phyloP scores from a whole-genome alignment of 2,113 vertebrate species.

The Lophura nycthemera region DNA sequence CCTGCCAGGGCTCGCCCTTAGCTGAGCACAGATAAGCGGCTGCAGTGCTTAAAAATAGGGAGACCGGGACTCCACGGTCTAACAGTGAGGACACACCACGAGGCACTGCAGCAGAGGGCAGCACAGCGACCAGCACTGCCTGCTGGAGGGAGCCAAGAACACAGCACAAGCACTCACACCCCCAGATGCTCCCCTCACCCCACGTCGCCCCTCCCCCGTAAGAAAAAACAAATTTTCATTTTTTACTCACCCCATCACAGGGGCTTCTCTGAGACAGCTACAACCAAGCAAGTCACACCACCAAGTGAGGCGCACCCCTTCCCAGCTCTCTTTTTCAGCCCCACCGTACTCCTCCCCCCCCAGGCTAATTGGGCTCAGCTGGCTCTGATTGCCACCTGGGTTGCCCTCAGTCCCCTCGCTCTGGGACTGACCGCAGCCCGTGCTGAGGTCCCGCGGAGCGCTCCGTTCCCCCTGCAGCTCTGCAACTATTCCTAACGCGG shows the following conservation, averaged over 20 bases:
- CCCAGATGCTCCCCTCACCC: too few relatives aligned
- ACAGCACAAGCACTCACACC: accelerated
- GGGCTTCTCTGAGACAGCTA: accelerated
- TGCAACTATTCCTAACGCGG: too few relatives aligned
- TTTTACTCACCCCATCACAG: not conserved
- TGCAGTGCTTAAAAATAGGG: accelerated
- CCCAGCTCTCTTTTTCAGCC: accelerated
- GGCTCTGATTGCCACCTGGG: not conserved
- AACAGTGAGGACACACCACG: too few relatives aligned
- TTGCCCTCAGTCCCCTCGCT: too few relatives aligned
- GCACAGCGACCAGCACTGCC: accelerated
- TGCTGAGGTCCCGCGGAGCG: too few relatives aligned
- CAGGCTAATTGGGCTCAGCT: not conserved
- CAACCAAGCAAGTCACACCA: too few relatives aligned
- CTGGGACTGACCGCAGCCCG: not conserved
- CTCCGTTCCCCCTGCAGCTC: too few relatives aligned
- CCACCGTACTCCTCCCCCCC: accelerated
- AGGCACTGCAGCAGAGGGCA: too few relatives aligned
- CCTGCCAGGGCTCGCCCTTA: accelerated
- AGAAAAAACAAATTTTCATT: accelerated
- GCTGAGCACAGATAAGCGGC: accelerated
- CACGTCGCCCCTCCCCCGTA: too few relatives aligned
- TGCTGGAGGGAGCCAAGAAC: not conserved
- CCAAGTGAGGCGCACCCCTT: accelerated
- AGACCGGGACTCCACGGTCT: accelerated